Base-by-base conservation (phyloP, 2,888 invertebrate species). In the Physocephala rufipes region DNA sequence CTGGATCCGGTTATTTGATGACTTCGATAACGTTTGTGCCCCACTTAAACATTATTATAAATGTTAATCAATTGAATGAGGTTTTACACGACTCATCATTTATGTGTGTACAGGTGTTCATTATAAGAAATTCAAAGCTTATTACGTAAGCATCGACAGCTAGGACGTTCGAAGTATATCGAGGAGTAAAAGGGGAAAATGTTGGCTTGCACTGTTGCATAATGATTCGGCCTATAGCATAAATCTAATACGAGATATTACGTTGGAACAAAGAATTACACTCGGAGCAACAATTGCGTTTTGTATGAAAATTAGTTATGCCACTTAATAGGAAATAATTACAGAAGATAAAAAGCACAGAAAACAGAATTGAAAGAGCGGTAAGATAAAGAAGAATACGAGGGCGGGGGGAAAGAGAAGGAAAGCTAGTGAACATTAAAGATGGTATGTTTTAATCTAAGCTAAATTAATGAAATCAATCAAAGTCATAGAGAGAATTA, bases 31-130 rank as follows among this genome's bases (percentile, higher is more conserved):
- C 47, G 26, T 24, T 21, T 63, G n/a, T 24, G 62, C 24, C 5
- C 63, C 61, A 24, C 61, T 68, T 45, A 45, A 62, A 70, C 72
- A 74, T 75, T 75, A 76, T 73, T 76, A 75, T 76, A 76, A 76
- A 76, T 76, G 75, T 76, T 76, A 75, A 76, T 76, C 74, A 76
- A 74, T 72, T 71, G 68, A 15, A 4, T 49, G 28, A 49, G 21
- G 24, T 36, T 43, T 66, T 55, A 43, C 16, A 53, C 19, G 19
- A 12, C 16, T 15, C 45, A 43, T 62, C 43, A 45, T 62, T 36
- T 36, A 36, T 36, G 36, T n/a, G n/a, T n/a, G n/a, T 62, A 62
- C 5, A 19, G 36, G 61, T n/a, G 36, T 55, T 55, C 12, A 55
- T 55, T 12, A n/a, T 26, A 36, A 36, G 9, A 36, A 36, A 36